A percentile compares a stretch with the other conserved stretches of the same genome.
phyloP scores from a whole-genome alignment of 2,888 invertebrate genomes.

The Campaea margaritaria region DNA sequence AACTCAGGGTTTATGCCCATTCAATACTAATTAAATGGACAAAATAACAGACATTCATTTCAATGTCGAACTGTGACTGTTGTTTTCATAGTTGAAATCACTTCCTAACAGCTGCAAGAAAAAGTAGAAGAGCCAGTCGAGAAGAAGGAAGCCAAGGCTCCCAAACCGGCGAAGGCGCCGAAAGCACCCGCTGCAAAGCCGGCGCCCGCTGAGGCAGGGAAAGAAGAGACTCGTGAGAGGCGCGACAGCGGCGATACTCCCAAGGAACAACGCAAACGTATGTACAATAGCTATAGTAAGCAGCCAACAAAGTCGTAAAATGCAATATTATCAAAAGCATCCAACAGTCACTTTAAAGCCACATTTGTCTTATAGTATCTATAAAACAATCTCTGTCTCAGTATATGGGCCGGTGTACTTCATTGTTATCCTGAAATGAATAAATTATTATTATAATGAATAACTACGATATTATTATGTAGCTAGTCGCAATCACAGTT shows the following conservation, averaged over 20 bases:
- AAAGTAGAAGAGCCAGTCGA: slow-evolving; percentile 72
- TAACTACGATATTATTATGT: too few species aligned
- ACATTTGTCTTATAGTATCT: too few species aligned
- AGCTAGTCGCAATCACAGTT: slow-evolving; percentile 2
- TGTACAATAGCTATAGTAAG: background rate
- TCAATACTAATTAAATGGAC: too few species aligned
- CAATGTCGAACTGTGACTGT: too few species aligned
- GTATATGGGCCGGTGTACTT: too few species aligned
- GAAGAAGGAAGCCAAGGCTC: slow-evolving; percentile 63
- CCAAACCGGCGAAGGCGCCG: slow-evolving; percentile 57
- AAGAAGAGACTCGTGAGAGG: slow-evolving; percentile 67
- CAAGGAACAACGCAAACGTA: slow-evolving; percentile 80
- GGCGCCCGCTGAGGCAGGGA: slow-evolving; percentile 55
- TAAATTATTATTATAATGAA: too few species aligned
- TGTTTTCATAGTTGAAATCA: background rate
- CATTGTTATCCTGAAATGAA: too few species aligned
- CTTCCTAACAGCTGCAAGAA: slow-evolving; percentile 54
- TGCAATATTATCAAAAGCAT: too few species aligned
- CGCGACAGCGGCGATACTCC: slow-evolving; percentile 64
- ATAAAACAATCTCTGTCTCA: too few species aligned
- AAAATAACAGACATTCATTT: too few species aligned
- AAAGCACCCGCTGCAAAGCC: slow-evolving; percentile 51
- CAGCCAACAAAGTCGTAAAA: background rate
- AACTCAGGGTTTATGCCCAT: too few species aligned
- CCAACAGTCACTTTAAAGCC: too few species aligned